Conservation (phyloP, 2,797 vertebrate species). For the Loris lydekkerianus region DNA sequence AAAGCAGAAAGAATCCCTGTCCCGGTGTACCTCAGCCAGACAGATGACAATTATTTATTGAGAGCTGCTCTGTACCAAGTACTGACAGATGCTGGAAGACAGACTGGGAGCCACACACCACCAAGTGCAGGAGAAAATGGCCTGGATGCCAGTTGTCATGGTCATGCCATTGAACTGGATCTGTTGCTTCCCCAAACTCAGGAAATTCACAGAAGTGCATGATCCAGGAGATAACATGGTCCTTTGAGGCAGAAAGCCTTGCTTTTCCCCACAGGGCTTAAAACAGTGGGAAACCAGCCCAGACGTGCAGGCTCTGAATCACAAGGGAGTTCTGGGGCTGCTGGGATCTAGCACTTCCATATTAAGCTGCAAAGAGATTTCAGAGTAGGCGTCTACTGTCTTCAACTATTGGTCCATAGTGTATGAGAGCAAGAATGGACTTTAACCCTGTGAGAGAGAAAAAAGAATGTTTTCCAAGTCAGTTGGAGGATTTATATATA, state of each 20-base stretch:
- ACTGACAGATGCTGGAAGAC: accelerated
- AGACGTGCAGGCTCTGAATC: not conserved
- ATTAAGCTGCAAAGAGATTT: not conserved
- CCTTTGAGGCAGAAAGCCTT: not conserved
- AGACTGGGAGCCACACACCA: accelerated
- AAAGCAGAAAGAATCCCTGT: not conserved
- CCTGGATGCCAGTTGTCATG: not conserved
- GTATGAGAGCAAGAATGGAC: not conserved
- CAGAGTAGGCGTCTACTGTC: not conserved
- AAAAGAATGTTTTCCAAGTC: not conserved
- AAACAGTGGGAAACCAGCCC: not conserved
- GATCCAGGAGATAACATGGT: not conserved
- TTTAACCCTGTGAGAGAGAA: constrained; percentile 68
- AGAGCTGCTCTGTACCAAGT: not conserved
- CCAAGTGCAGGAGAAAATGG: accelerated
- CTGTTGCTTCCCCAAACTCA: not conserved
- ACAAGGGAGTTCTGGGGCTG: not conserved
- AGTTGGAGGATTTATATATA: too few relatives aligned
- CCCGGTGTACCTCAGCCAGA: not conserved
- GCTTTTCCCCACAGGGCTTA: not conserved
- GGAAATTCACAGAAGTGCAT: not conserved
- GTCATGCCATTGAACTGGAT: accelerated
- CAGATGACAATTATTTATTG: not conserved
- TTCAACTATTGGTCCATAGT: not conserved
- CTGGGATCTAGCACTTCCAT: not conserved